Evolutionary conservation across 1,140 invertebrate species (phyloP).

Genomic region (Cotesia vestalis): DNA sequence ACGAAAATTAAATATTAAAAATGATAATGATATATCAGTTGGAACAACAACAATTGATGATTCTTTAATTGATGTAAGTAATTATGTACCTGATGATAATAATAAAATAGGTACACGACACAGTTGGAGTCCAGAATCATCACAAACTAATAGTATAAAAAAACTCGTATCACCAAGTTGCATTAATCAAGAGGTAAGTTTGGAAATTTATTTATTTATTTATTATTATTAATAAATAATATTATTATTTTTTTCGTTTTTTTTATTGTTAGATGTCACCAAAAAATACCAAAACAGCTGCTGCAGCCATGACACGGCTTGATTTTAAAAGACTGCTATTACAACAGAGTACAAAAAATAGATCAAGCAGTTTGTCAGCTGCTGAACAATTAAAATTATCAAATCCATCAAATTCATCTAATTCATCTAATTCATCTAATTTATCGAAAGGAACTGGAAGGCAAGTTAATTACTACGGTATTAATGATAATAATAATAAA

Average conservation of each 20-base stretch:
- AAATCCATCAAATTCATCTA: conserved; percentile 63
- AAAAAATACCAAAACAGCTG: conserved; percentile 41
- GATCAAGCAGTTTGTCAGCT: conserved; percentile 76
- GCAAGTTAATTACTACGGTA: conserved; percentile 72
- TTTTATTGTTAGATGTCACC: conserved; percentile 48
- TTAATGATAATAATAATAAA: conserved; percentile 54
- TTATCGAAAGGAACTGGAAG: conserved; percentile 58
- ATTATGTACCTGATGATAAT: not conserved
- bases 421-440: conserved; percentile 49
- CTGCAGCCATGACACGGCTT: conserved; percentile 73
- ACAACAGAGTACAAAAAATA: conserved; percentile 73
- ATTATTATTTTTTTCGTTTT: not conserved
- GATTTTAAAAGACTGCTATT: conserved; percentile 85
- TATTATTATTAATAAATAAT: conserved; percentile 25
- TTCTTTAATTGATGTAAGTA: not conserved
- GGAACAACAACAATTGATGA: not conserved
- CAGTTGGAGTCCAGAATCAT: conserved; percentile 61
- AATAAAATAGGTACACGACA: conserved; percentile 53
- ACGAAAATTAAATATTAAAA: conserved; percentile 76
- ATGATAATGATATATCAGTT: conserved; percentile 37
- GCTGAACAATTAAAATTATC: conserved; percentile 83
- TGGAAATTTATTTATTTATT: conserved; percentile 20
- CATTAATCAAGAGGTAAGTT: conserved; percentile 33
- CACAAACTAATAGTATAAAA: conserved; percentile 44
- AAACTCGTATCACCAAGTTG: conserved; percentile 45